A percentile compares a stretch with the other conserved stretches of the same genome.
Conservation (phyloP, 2,113 vertebrate species). For the Globicephala melas region DNA sequence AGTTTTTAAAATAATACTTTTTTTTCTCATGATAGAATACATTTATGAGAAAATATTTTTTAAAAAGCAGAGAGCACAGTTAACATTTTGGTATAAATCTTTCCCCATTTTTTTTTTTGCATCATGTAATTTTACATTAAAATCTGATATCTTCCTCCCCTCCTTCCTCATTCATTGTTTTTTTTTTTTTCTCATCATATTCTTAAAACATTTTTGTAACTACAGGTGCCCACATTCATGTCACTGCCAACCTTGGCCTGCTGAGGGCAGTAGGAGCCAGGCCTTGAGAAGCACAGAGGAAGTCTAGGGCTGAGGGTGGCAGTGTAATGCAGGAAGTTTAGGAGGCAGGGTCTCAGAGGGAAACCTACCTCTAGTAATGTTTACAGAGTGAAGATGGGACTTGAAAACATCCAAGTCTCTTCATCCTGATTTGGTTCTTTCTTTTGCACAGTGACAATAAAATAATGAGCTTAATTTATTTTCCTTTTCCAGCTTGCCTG, state of each 20-base stretch:
- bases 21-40: background rate
- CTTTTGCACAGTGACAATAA: background rate
- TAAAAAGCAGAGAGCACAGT: background rate
- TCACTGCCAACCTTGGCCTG: background rate
- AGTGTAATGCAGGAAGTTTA: background rate
- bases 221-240: background rate
- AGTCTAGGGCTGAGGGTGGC: background rate
- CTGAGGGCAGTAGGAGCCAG: background rate
- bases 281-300: background rate
- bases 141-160: background rate
- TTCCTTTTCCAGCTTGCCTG: background rate
- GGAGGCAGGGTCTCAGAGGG: background rate
- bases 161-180: background rate
- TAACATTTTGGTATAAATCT: slow-evolving; percentile 1
- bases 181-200: background rate
- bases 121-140: background rate
- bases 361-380: background rate
- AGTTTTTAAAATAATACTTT: slow-evolving; percentile 22
- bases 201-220: background rate
- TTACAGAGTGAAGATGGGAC: background rate
- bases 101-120: background rate
- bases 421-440: background rate
- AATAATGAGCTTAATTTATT: slow-evolving; percentile 13
- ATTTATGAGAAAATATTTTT: background rate
- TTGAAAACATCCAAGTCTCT: background rate